These are phyloP conservation scores for Phycodurus eques DNA, from an alignment of 2,113 vertebrate genomes.

Conservation along the genomic window DNA sequence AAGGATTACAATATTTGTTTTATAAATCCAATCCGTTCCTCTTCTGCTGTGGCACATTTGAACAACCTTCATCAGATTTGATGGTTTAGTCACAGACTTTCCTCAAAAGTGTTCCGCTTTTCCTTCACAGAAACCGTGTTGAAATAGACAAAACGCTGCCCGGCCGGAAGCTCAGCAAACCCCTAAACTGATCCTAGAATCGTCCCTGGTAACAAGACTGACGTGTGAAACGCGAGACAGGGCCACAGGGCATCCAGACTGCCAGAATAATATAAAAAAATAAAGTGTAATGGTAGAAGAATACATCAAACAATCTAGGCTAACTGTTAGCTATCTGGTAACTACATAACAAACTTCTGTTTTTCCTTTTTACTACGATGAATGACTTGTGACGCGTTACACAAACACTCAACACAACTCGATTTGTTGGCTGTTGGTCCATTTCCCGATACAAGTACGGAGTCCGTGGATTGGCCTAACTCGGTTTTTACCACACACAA, in stretches of 20 bases:
- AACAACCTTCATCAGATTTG: no score
- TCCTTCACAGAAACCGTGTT: no score
- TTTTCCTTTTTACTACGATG: neutral
- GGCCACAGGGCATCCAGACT: neutral
- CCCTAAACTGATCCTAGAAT: no score
- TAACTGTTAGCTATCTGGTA: neutral
- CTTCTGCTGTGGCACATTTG: no score
- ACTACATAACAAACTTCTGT: neutral
- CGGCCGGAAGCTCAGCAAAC: no score
- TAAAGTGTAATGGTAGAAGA: neutral
- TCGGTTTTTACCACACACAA: neutral
- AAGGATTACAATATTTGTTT: no score
- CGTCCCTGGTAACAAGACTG: neutral
- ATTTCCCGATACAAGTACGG: neutral
- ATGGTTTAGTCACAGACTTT: no score
- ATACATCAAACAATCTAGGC: neutral
- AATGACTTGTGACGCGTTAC: neutral
- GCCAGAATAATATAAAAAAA: neutral
- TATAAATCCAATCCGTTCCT: no score
- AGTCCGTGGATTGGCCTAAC: neutral
- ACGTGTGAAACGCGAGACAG: neutral
- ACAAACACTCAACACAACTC: neutral
- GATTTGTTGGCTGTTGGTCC: neutral
- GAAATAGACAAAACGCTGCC: no score
- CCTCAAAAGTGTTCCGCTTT: no score